Base-by-base conservation (phyloP, 2,797 vertebrate genomes). In the Falco naumanni region DNA sequence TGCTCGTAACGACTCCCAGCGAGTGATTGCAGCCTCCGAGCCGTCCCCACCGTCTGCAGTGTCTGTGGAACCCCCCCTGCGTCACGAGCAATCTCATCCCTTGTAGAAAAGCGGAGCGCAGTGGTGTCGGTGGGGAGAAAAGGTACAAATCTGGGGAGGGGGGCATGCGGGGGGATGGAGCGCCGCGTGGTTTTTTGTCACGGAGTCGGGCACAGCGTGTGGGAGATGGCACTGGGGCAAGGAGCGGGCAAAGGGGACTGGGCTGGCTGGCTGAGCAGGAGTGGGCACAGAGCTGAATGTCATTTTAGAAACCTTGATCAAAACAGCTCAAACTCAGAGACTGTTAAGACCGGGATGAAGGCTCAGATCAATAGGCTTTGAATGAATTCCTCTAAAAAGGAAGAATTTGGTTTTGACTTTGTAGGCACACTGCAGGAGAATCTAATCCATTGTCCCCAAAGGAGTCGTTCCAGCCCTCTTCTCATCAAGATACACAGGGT, bases 321-420 rank as follows among this genome's bases (percentile, higher is more conserved):
- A 25, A 34, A 71, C 34, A 70, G 37, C 12, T 33, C 65, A 15
- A 5, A 10, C 57, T 70, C 5, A 0, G 69, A 50, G 84, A 61
- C 53, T 68, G 43, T 83, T 68, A 84, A 61, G 87, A 54, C 26
- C 15, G 45, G 66, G 75, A 22, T 4, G 63, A 66, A 86, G 79
- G 59, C 63, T 88, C 61, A 34, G 83, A 92, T 96, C 95, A 84
- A 95, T 90, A 89, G 63, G 61, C 54, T 96, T 90, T 86, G 89
- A 94, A 86, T 96, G 85, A 93, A 86, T 90, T 90, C 70, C 93
- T 84, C 59, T 94, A 93, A 90, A 94, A 93, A 88, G 83, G 93
- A 84, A 90, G 90, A 84, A 90, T 94, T 90, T 90, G 90, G 80
- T 57, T 86, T 91, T 86, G 91, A 81, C 87, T 95, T 90, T 75